These are phyloP conservation scores for Maniola jurtina DNA, from an alignment of 1,140 invertebrate genomes.

Conservation along the genomic window DNA sequence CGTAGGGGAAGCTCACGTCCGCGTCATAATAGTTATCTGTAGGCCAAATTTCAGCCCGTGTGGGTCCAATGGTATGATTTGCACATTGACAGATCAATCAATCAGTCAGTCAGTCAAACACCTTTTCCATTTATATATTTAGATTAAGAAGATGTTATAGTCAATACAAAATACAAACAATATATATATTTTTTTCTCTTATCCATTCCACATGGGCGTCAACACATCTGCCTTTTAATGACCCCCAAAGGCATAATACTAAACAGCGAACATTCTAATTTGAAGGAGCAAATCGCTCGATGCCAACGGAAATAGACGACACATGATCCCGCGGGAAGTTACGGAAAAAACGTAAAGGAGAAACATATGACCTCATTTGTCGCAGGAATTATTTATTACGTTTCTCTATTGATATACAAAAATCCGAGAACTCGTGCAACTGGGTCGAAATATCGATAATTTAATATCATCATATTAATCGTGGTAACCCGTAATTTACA, in stretches of 20 bases:
- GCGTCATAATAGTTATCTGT: too few relatives aligned
- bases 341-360: slow-evolving; percentile 70
- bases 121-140: too few relatives aligned
- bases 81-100: too few relatives aligned
- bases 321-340: slow-evolving; percentile 75
- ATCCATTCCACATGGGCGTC: slow-evolving; percentile 55
- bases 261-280: slow-evolving; percentile 75
- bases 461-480: too few relatives aligned
- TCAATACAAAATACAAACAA: background rate
- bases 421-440: background rate
- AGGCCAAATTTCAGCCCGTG: too few relatives aligned
- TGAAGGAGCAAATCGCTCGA: slow-evolving; percentile 72
- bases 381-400: slow-evolving; percentile 74
- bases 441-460: too few relatives aligned
- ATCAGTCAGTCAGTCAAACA: too few relatives aligned
- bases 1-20: too few relatives aligned
- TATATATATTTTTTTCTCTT: slow-evolving; percentile 13
- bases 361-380: slow-evolving; percentile 79
- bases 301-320: slow-evolving; percentile 77
- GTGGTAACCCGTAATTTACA: too few relatives aligned
- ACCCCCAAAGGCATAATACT: slow-evolving; percentile 66
- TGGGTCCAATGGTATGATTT: too few relatives aligned
- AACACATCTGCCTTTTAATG: slow-evolving; percentile 69
- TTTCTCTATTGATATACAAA: background rate
- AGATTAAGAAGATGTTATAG: background rate